Evolutionary conservation across 2,888 invertebrate genomes (phyloP), one percentile per base, ranked within the genome.

Genomic region (Odontocolon sp.): DNA sequence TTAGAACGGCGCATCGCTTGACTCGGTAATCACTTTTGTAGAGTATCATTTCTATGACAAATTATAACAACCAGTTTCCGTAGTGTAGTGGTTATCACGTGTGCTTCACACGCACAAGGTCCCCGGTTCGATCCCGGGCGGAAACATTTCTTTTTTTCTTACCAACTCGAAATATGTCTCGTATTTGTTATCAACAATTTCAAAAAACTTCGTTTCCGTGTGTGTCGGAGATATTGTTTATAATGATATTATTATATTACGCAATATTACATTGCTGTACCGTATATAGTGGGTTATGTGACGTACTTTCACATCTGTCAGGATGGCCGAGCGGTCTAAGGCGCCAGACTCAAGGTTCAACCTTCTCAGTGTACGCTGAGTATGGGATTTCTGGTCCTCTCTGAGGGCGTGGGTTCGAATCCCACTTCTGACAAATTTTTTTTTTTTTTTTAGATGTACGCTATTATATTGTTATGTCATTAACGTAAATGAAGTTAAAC

Each of bases 21-120:
- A 50, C 9, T 50, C 28, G 1, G 11, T 9, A n/a, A 26, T 50
- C 23, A 42, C 16, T 3, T 42, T 3, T 11, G 9, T 9, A 42
- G 8, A 42, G 16, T 52, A 14, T 9, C 31, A 52, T 31, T 16
- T 31, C 28, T 23, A 26, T 33, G 14, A 2, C 2, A 18, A 16
- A 2, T 11, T 31, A n/a, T n/a, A n/a, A n/a, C 52, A 52, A 33
- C 18, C 23, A 2, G 93, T 93, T 93, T 93, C 93, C 93, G 94
- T 94, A 94, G 94, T 94, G 94, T 94, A 94, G 94, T 93, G 94
- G 94, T 94, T 94, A 94, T 94, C 94, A 94, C 94, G 94, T 94
- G 94, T 94, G 94, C 94, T 94, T 94, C 94, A 94, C 94, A 94
- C 94, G 94, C 94, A 94, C 94, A 93, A 93, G 85, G 85, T 82